Evolutionary conservation across 2,888 invertebrate genomes (phyloP).

Genomic region (Mesodorylaimus sp.): DNA sequence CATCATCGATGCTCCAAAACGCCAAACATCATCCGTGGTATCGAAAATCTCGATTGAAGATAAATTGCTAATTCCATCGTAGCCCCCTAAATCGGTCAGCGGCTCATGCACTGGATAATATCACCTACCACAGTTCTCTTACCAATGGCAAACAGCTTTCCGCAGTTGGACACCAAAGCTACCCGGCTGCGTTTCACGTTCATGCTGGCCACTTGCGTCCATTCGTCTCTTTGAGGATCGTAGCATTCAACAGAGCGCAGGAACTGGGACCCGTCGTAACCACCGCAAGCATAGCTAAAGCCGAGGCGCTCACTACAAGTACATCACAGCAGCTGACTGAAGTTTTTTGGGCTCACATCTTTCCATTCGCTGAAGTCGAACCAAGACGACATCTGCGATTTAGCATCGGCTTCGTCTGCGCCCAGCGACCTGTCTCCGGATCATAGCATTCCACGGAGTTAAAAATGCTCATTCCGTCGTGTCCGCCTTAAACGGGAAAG

Average conservation of each 20-base stretch:
- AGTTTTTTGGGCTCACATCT: slow-evolving; percentile 31
- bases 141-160: slow-evolving; percentile 40
- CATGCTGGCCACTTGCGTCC: slow-evolving; percentile 60
- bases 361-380: slow-evolving; percentile 58
- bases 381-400: slow-evolving; percentile 62
- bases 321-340: not conserved
- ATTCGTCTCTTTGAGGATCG: slow-evolving; percentile 33
- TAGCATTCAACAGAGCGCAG: slow-evolving; percentile 52
- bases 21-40: slow-evolving; percentile 35
- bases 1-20: slow-evolving; percentile 53
- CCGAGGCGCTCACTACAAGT: not conserved
- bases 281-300: slow-evolving; percentile 17
- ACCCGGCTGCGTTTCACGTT: slow-evolving; percentile 60
- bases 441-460: slow-evolving; percentile 54
- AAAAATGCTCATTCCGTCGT: slow-evolving; percentile 56
- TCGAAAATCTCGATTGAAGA: slow-evolving; percentile 65
- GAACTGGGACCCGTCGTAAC: slow-evolving; percentile 66
- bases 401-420: slow-evolving; percentile 54
- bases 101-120: no score
- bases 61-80: slow-evolving; percentile 61
- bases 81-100: slow-evolving; percentile 42
- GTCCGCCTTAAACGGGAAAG: slow-evolving; percentile 47
- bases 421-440: slow-evolving; percentile 53
- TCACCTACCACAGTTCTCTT: no score
- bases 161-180: slow-evolving; percentile 61